Evolutionary conservation across 2,113 vertebrate species (phyloP).

Genomic region (Phyllostomus discolor): DNA sequence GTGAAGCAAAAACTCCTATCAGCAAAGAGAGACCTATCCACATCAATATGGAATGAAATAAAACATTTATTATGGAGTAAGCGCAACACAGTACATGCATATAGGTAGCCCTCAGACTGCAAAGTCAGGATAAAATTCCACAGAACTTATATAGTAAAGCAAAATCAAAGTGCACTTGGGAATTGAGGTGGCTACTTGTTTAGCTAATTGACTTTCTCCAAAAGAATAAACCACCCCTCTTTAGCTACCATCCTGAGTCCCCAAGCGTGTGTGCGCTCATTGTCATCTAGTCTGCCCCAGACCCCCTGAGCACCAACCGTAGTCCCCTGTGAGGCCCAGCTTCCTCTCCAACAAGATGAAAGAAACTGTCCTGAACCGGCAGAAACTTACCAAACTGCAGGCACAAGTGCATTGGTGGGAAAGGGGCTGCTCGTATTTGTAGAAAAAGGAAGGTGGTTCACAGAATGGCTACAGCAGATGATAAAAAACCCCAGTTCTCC

Average conservation of each 20-base stretch:
- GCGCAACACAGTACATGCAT: neutral
- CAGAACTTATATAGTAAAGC: neutral
- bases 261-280: slow-evolving; percentile 82
- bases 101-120: neutral
- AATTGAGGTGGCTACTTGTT: neutral
- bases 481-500: neutral
- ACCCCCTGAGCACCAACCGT: slow-evolving; percentile 58
- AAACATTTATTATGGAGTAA: slow-evolving; percentile 14
- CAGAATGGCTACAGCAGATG: neutral
- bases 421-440: slow-evolving; percentile 74
- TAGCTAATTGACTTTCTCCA: slow-evolving; percentile 14
- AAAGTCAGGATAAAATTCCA: slow-evolving; percentile 18
- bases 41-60: slow-evolving; percentile 5
- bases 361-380: slow-evolving; percentile 97
- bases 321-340: slow-evolving; percentile 37
- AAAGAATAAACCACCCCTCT: slow-evolving; percentile 53
- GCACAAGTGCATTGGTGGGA: slow-evolving; percentile 99
- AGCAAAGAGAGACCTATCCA: neutral
- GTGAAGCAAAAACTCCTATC: neutral
- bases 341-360: slow-evolving; percentile 88
- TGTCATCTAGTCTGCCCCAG: slow-evolving; percentile 69
- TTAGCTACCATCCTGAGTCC: slow-evolving; percentile 90
- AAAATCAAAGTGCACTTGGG: neutral
- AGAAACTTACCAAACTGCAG: slow-evolving; percentile 96
- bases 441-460: neutral